These are phyloP conservation scores for Pelosia muscerda DNA, from an alignment of 2,888 invertebrate genomes.

Conservation along the genomic window DNA sequence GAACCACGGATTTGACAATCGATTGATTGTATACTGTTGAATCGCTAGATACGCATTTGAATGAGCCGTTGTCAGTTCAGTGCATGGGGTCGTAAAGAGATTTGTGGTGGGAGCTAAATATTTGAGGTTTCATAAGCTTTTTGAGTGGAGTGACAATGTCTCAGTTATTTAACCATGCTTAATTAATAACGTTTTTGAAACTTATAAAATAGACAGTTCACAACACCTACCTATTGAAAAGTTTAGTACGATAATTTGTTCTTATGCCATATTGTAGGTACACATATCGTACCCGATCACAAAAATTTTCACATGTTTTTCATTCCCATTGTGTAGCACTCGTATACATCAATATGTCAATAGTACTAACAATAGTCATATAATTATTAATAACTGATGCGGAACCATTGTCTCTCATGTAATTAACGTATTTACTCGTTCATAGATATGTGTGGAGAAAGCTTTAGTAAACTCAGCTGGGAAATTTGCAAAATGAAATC, in stretches of 20 bases:
- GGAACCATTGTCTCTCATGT: slow-evolving; percentile 67
- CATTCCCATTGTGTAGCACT: slow-evolving; percentile 15
- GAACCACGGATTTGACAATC: slow-evolving; percentile 38
- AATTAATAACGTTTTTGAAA: not conserved
- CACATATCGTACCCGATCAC: too few relatives aligned
- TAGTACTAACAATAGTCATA: slow-evolving; percentile 44
- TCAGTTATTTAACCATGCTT: not conserved
- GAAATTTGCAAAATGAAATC: slow-evolving; percentile 54
- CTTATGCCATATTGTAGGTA: not conserved
- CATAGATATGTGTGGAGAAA: slow-evolving; percentile 65
- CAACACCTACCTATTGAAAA: not conserved
- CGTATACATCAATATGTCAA: slow-evolving; percentile 35
- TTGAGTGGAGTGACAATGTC: not conserved
- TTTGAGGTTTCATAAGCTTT: not conserved
- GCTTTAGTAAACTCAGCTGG: slow-evolving; percentile 50
- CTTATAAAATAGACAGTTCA: not conserved
- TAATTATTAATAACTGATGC: slow-evolving; percentile 50
- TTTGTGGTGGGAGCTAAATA: slow-evolving; percentile 22
- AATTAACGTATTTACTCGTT: slow-evolving; percentile 61
- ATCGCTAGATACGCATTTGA: slow-evolving; percentile 17
- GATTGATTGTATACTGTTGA: slow-evolving; percentile 21
- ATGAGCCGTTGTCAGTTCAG: slow-evolving; percentile 22
- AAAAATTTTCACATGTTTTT: slow-evolving; percentile 13
- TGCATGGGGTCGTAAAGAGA: slow-evolving; percentile 22
- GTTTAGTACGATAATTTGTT: not conserved